These are phyloP conservation scores for Phalera bucephala DNA, from an alignment of 2,888 invertebrate genomes.

Conservation along the genomic window DNA sequence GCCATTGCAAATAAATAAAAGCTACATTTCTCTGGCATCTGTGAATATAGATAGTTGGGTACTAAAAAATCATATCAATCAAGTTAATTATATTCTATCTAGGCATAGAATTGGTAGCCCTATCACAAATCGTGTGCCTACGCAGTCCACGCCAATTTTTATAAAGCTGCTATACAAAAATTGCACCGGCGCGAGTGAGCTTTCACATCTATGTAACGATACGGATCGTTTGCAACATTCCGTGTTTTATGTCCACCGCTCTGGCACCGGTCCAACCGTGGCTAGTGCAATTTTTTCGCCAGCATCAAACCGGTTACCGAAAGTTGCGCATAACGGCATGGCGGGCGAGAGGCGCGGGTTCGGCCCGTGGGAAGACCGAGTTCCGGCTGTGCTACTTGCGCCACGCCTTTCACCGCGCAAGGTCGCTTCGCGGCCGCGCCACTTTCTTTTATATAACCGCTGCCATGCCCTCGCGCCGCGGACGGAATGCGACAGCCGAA, in stretches of 20 bases:
- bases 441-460: conserved; percentile 81
- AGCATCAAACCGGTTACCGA: conserved; percentile 62
- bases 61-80: too few relatives aligned
- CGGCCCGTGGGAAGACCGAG: conserved; percentile 75
- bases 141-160: conserved; percentile 6
- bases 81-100: too few relatives aligned
- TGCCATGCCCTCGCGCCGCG: conserved; percentile 45
- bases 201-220: conserved; percentile 19
- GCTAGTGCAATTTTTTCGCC: conserved; percentile 56
- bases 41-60: too few relatives aligned
- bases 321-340: conserved; percentile 52
- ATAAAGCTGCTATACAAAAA: conserved; percentile 3
- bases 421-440: conserved; percentile 78
- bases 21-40: too few relatives aligned
- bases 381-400: conserved; percentile 79
- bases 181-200: conserved; percentile 14
- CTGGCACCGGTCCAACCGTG: conserved; percentile 44
- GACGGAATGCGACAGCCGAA: conserved; percentile 76
- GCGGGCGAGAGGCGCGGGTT: conserved; percentile 58
- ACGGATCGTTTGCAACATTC: conserved; percentile 38
- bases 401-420: conserved; percentile 79
- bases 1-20: too few relatives aligned
- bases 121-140: background rate
- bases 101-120: too few relatives aligned
- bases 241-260: conserved; percentile 46